Conservation (phyloP, 2,888 invertebrate genomes). For the Gymnocheta viridis region DNA sequence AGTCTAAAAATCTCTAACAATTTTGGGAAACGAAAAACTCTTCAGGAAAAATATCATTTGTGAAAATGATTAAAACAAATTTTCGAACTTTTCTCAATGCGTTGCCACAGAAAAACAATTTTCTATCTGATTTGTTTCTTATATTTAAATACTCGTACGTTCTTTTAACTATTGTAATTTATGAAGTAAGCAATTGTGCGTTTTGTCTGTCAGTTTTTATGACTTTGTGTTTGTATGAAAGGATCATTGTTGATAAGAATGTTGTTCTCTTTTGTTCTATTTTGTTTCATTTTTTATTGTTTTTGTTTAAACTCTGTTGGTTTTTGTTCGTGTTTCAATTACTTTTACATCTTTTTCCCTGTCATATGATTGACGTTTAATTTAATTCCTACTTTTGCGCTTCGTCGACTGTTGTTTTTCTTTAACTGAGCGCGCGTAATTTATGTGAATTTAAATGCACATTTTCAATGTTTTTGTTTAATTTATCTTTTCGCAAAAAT, state of each 20-base stretch:
- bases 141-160: not conserved
- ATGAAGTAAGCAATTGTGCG: constrained; percentile 4
- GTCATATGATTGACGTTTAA: constrained; percentile 71
- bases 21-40: too few relatives aligned
- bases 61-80: not conserved
- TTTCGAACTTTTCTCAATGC: not conserved
- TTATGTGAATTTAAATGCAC: constrained; percentile 61
- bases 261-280: not conserved
- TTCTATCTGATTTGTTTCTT: constrained; percentile 15
- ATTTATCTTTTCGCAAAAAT: constrained; percentile 9
- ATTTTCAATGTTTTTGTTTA: constrained; percentile 54
- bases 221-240: not conserved
- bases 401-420: constrained; percentile 58
- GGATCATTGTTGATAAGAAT: constrained; percentile 36
- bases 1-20: too few relatives aligned
- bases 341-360: constrained; percentile 61
- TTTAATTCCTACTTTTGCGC: constrained; percentile 71
- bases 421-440: constrained; percentile 37
- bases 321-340: constrained; percentile 59
- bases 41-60: not conserved
- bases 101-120: not conserved
- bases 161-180: not conserved
- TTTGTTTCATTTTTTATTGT: not conserved
- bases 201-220: constrained; percentile 14
- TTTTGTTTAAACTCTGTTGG: not conserved